These are phyloP conservation scores for Asarcornis scutulata DNA, from an alignment of 2,113 vertebrate genomes.

Conservation along the genomic window DNA sequence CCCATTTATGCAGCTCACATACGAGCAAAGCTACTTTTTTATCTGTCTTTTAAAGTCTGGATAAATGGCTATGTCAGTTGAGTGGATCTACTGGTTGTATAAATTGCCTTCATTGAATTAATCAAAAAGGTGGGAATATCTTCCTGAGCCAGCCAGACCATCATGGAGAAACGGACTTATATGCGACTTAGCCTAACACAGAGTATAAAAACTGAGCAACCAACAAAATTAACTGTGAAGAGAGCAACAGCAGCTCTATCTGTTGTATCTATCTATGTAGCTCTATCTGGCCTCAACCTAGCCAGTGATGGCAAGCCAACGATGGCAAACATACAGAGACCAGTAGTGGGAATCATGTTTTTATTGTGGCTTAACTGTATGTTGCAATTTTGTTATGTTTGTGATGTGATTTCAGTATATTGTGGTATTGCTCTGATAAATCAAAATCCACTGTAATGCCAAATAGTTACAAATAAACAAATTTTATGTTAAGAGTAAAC, in stretches of 20 bases:
- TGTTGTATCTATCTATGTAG: too few species aligned
- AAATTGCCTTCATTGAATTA: background rate
- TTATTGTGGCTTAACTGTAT: background rate
- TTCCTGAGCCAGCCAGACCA: background rate
- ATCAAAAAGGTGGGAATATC: background rate
- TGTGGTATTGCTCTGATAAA: background rate
- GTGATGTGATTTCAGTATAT: background rate
- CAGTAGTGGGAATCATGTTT: background rate
- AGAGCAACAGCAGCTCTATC: background rate
- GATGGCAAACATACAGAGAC: background rate
- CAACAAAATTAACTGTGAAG: background rate
- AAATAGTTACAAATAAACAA: background rate
- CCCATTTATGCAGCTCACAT: background rate
- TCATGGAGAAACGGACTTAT: background rate
- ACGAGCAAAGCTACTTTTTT: background rate
- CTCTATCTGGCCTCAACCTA: background rate
- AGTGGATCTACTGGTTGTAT: background rate
- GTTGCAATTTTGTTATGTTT: background rate
- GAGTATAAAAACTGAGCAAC: background rate
- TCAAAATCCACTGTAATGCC: background rate
- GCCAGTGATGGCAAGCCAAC: background rate
- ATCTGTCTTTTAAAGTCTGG: background rate
- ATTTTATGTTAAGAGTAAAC: background rate
- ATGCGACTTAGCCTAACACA: background rate
- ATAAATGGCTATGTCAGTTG: background rate